Evolutionary conservation across 2,797 vertebrate species (phyloP), one percentile per base, ranked within the genome.

Genomic region (Pterois miles): DNA sequence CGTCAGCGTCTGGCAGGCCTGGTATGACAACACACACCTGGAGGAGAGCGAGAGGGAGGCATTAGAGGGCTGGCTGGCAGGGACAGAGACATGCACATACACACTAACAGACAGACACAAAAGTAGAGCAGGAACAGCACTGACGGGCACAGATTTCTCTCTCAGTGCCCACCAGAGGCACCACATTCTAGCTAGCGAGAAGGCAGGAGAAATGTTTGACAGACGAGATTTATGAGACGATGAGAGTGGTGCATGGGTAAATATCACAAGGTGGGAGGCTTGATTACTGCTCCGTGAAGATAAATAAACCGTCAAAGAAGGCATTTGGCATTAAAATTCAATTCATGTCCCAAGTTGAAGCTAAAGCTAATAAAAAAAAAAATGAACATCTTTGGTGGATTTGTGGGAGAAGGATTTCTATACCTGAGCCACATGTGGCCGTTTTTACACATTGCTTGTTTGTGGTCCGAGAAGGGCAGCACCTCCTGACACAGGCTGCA

Each of bases 391-490:
- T 74, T 83, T 34, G 63, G 57, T 23, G 36, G 54, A 74, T 80
- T 31, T 2, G 10, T 7, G 9, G 36, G 43, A 40, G 29, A 58
- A 54, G 6, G 16, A 14, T 38, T 6, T 56, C 13, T 23, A 3
- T 95, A 99, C 98, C 98, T 97, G 93, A 96, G 96, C 98, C 98
- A 99, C 25, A 97, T 94, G 93, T 99, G 98, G 57, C 98, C 98
- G 0, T 98, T 98, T 90, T 95, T 89, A 85, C 98, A 99, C 34
- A 94, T 87, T 0, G 97, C 95, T 82, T 96, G 96, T 29, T 96
- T 98, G 89, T 95, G 95, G 85, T 99, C 96, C 0, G 95, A 96
- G 94, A 99, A 99, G 0, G 98, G 97, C 88, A 99, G 85, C 85
- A 96, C 90, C 77, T 96, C 97, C 75, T 96, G 96, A 85, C 98